Conservation (phyloP, 2,888 invertebrate species). For the Epistrophella euchroma region DNA sequence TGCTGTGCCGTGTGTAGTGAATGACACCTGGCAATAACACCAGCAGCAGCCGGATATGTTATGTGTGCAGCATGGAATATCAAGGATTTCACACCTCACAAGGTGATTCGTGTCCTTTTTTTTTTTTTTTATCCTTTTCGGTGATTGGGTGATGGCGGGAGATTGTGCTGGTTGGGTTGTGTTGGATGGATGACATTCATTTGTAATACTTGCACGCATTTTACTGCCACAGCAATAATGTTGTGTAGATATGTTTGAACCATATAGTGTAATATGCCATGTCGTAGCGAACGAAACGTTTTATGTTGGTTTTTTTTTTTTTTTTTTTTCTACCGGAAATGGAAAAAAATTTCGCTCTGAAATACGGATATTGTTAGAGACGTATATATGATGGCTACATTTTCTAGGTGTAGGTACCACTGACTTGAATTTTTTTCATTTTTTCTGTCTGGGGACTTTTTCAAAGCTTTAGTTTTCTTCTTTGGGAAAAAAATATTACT, state of each 20-base stretch:
- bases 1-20: conserved; percentile 41
- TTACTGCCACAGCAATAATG: conserved; percentile 57
- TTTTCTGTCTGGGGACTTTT: conserved; percentile 19
- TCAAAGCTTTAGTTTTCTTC: conserved; percentile 32
- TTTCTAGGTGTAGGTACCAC: neutral
- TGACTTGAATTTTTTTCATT: conserved; percentile 27
- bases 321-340: conserved; percentile 44
- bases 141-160: neutral
- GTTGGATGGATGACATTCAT: conserved; percentile 69
- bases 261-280: conserved; percentile 1
- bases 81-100: conserved; percentile 73
- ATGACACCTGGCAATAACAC: conserved; percentile 75
- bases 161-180: conserved; percentile 6
- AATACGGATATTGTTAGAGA: conserved; percentile 66
- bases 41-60: conserved; percentile 68
- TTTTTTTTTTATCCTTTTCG: conserved; percentile 33
- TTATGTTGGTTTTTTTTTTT: conserved; percentile 53
- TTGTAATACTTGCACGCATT: conserved; percentile 75
- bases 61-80: conserved; percentile 75
- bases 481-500: conserved; percentile 30
- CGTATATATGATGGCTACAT: conserved; percentile 34
- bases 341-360: conserved; percentile 37
- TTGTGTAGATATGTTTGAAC: neutral
- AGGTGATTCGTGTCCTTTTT: conserved; percentile 52
- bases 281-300: conserved; percentile 60